Evolutionary conservation across 2,797 vertebrate genomes (phyloP).

Genomic region (Carapus acus): DNA sequence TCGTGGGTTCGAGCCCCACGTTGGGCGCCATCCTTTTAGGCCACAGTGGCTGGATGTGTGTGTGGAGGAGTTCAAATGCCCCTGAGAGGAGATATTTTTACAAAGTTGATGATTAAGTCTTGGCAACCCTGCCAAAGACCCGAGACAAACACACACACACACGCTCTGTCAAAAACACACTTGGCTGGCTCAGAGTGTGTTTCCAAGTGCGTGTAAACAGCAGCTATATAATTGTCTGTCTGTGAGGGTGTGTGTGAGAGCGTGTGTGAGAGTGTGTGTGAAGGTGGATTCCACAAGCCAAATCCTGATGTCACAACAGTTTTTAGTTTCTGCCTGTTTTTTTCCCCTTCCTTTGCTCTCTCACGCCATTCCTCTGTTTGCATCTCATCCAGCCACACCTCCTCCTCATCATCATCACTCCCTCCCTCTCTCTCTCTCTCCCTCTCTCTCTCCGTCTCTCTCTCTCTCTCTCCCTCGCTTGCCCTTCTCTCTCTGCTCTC

Average conservation of each 20-base stretch:
- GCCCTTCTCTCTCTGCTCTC: slow-evolving; percentile 20
- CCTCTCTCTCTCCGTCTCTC: neutral
- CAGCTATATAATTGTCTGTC: neutral
- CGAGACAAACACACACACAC: neutral
- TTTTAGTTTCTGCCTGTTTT: neutral
- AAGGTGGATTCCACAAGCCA: slow-evolving; percentile 4
- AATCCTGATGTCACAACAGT: neutral
- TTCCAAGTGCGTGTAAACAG: neutral
- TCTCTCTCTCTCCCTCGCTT: slow-evolving; percentile 10
- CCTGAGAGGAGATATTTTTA: slow-evolving; percentile 45
- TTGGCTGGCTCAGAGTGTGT: neutral
- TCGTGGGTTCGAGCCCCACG: slow-evolving; percentile 51
- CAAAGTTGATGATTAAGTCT: slow-evolving; percentile 31
- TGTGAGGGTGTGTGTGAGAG: no score
- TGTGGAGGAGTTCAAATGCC: no score
- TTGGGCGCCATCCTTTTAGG: no score
- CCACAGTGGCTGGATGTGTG: no score
- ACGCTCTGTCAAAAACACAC: neutral
- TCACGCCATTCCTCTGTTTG: neutral
- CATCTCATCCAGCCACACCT: neutral
- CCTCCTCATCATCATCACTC: neutral
- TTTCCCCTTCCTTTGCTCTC: neutral
- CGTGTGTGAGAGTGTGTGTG: slow-evolving; percentile 3
- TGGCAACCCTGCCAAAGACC: slow-evolving; percentile 5
- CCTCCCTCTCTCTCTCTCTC: neutral